Base-by-base conservation (phyloP, 2,888 invertebrate genomes). In the Tenthredo scrophulariae region DNA sequence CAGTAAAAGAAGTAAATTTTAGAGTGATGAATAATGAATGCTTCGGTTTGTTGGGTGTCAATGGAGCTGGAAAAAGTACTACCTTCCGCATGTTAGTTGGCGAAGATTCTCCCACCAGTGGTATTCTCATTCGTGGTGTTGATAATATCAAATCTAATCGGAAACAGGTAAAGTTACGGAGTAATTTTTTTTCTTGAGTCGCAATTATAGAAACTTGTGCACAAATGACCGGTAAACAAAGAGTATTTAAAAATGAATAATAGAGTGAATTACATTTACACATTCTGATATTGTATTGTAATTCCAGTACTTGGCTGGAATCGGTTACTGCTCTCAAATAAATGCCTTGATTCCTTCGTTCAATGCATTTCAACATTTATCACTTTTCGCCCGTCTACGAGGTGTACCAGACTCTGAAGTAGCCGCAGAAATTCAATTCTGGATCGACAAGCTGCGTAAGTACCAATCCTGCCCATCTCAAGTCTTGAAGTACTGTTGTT, bases 51-150 rank as follows among this genome's bases (percentile, higher is more conserved):
- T 93, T 98, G 79, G 97, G 98, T 0, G 96, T 97, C 0, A 98
- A 98, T 91, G 98, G 98, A 15, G 97, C 98, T 2, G 98, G 98
- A 0, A 98, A 98, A 93, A 97, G 97, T 0, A 96, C 96, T 0
- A 98, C 98, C 0, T 98, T 98, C 92, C 97, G 97, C 93, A 97
- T 98, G 97, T 94, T 98, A 89, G 98, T 98, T 79, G 98, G 98
- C 0, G 98, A 97, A 91, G 96, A 96, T 90, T 93, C 91, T 43
- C 90, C 92, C 2, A 87, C 91, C 77, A 90, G 88, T 65, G 93
- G 93, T 9, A 85, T 75, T 29, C 91, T 93, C 88, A 90, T 89
- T 84, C 88, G 93, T 84, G 90, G 88, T 72, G 85, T 88, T 29
- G 90, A 90, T 15, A 89, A 89, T 77, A 89, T 92, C 29, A 43